Evolutionary conservation across 2,797 vertebrate genomes (phyloP), one percentile per base, ranked within the genome.

Genomic region (Macrochelys suwanniensis): DNA sequence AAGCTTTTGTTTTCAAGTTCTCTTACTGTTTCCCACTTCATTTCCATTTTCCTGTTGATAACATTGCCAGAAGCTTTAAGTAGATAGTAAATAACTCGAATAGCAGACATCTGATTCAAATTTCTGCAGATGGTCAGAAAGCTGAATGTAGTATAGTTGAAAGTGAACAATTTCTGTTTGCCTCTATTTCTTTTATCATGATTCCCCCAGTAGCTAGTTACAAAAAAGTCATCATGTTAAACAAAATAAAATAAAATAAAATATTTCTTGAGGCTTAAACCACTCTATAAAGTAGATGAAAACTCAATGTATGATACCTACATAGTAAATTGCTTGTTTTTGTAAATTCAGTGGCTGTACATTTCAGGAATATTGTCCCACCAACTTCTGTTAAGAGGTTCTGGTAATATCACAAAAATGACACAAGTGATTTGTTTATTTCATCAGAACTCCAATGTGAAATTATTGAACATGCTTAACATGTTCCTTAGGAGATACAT

Each of bases 151-250:
- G 61, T 8, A 1, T 19, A 4, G 25, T 23, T 23, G 0, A n/a
- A 74, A 84, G 49, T 31, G 11, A 28, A 33, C 33, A 54, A 47
- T 6, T 45, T 16, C 81, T 78, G 11, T 17, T 45, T 85, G 47
- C 12, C 76, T 26, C 42, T 9, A 1, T 37, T n/a, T 33, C 49
- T 33, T 26, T 33, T 12, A 8, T 16, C 31, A 7, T 80, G 88
- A 74, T 42, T 17, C 5, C 19, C 23, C 45, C 25, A 2, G 42
- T 23, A 80, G 81, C 51, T 19, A 53, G 1, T 1, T 54, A 37
- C 31, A 0, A 9, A 54, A 56, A 68, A 83, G 11, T 26, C 1
- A 26, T 71, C 45, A 6, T 12, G 80, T 68, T 1, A 5, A 71
- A 51, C 74, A 80, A 56, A 47, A 47, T 83, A 54, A 71, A 45